Evolutionary conservation across 1,140 invertebrate genomes (phyloP).

Genomic region (Drosophila azteca): DNA sequence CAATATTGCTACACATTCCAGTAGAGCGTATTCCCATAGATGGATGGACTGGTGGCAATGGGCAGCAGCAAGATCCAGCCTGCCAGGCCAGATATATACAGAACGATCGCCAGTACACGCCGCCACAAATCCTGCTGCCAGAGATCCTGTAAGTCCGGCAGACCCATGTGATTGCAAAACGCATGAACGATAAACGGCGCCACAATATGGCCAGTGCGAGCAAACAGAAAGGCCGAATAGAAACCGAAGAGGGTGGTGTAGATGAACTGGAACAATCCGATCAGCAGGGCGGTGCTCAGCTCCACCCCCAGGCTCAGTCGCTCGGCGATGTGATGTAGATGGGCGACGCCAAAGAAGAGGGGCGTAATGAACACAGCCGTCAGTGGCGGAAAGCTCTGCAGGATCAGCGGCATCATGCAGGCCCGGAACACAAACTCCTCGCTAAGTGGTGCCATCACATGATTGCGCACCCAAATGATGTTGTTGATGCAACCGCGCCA

Average conservation of each 20-base stretch:
- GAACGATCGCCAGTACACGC: constrained; percentile 86
- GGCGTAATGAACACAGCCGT: constrained; percentile 93
- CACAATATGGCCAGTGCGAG: constrained; percentile 92
- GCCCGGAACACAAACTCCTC: constrained; percentile 98
- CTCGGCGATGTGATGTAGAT: constrained; percentile 96
- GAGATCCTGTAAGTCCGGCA: constrained; percentile 94
- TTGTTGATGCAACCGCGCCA: constrained; percentile 90
- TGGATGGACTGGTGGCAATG: constrained; percentile 90
- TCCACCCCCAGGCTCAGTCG: constrained; percentile 88
- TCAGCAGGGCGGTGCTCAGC: constrained; percentile 87
- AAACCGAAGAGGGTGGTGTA: constrained; percentile 97
- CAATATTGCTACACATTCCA: constrained; percentile 80
- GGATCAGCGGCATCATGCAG: constrained; percentile 95
- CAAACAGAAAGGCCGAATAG: constrained; percentile 95
- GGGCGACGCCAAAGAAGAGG: constrained; percentile 96
- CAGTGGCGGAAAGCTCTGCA: constrained; percentile 91
- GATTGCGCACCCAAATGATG: constrained; percentile 94
- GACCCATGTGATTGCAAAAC: constrained; percentile 98
- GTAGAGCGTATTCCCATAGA: constrained; percentile 90
- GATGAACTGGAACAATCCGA: constrained; percentile 93
- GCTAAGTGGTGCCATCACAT: constrained; percentile 95
- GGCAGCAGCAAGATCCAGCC: constrained; percentile 91
- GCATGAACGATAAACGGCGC: constrained; percentile 95
- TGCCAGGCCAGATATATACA: constrained; percentile 91
- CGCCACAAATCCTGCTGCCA: constrained; percentile 88